Evolutionary conservation across 2,888 invertebrate species (phyloP).

Genomic region (Ennomos quercinarius): DNA sequence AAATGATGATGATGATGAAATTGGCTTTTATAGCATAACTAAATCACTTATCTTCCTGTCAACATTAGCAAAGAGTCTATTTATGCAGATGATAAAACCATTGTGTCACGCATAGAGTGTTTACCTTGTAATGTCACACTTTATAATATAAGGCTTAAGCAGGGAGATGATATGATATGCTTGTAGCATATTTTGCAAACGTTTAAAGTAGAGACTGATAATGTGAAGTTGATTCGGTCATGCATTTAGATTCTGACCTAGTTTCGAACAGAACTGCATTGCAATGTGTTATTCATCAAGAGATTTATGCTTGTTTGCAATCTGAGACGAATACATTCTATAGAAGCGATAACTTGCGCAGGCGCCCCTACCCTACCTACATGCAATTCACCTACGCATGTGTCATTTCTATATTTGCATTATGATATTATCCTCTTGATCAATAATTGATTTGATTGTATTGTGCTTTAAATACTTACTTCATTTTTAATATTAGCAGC

Average conservation of each 20-base stretch:
- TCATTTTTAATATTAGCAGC: too few relatives aligned
- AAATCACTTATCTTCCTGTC: neutral
- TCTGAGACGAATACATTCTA: conserved; percentile 25
- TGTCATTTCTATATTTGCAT: conserved; percentile 9
- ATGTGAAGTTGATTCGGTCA: conserved; percentile 6
- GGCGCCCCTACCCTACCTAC: conserved; percentile 6
- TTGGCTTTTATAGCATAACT: too few relatives aligned
- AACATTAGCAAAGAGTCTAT: too few relatives aligned
- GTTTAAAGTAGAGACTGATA: conserved; percentile 3
- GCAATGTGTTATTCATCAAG: conserved; percentile 26
- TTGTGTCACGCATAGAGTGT: too few relatives aligned
- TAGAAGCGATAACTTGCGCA: conserved; percentile 2
- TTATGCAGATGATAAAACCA: too few relatives aligned
- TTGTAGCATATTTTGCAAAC: neutral
- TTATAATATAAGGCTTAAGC: neutral
- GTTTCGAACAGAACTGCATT: conserved; percentile 30
- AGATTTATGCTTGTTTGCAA: conserved; percentile 30
- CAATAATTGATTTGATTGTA: too few relatives aligned
- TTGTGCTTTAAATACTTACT: too few relatives aligned
- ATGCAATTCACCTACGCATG: conserved; percentile 3
- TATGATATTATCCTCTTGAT: neutral
- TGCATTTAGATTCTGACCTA: conserved; percentile 24
- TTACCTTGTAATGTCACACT: neutral
- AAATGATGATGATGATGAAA: too few relatives aligned
- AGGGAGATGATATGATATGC: neutral